Evolutionary conservation across 2,888 invertebrate genomes (phyloP).

Genomic region (Lampropteryx suffumata): DNA sequence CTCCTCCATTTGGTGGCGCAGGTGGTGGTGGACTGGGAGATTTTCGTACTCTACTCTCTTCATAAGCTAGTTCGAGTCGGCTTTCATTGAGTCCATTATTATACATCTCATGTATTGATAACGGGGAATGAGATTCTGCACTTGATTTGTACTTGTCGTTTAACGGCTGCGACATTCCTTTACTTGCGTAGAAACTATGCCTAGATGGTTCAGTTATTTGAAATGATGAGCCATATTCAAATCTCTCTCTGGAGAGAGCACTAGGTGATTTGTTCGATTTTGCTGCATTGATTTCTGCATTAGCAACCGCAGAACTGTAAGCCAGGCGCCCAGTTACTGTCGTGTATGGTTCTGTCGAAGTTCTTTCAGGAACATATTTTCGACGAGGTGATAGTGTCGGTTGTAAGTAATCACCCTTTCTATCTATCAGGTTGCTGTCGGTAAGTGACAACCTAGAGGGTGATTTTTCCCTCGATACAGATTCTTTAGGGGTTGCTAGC

Average conservation of each 20-base stretch:
- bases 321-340: conserved; percentile 85
- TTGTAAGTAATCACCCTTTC: conserved; percentile 84
- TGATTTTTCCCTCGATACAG: conserved; percentile 79
- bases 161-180: conserved; percentile 65
- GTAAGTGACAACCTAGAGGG: conserved; percentile 85
- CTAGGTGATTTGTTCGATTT: conserved; percentile 77
- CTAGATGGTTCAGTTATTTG: conserved; percentile 66
- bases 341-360: conserved; percentile 84
- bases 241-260: conserved; percentile 82
- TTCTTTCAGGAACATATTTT: conserved; percentile 80
- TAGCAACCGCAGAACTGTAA: conserved; percentile 86
- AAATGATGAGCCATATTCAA: conserved; percentile 82
- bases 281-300: conserved; percentile 83
- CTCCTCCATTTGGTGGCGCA: conserved; percentile 87
- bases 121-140: conserved; percentile 84
- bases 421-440: conserved; percentile 84
- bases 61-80: conserved; percentile 73
- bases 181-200: conserved; percentile 65
- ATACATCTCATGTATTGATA: conserved; percentile 85
- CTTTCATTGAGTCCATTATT: conserved; percentile 82
- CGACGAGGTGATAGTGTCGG: conserved; percentile 83
- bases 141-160: conserved; percentile 78
- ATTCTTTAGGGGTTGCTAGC: conserved; percentile 77
- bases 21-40: conserved; percentile 92
- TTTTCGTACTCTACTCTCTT: conserved; percentile 71